These are phyloP conservation scores for Chlorops oryzae DNA, from an alignment of 1,140 invertebrate genomes.

Conservation along the genomic window DNA sequence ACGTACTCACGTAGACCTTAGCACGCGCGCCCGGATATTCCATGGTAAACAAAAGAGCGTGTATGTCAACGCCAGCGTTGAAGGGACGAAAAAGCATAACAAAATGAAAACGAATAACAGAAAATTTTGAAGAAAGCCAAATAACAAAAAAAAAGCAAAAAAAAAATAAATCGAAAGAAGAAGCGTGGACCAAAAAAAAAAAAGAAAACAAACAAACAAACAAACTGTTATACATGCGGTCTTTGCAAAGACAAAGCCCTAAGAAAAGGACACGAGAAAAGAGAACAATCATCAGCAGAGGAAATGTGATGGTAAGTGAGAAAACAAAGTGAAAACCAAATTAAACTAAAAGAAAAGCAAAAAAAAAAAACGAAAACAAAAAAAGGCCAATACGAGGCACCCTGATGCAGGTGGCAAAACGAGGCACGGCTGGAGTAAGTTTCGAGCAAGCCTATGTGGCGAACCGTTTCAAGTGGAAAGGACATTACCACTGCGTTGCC, in stretches of 20 bases:
- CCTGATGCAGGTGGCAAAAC: constrained; percentile 14
- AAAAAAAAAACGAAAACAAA: not conserved
- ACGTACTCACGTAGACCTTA: constrained; percentile 13
- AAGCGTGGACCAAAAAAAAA: constrained; percentile 18
- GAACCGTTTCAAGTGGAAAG: too few species aligned
- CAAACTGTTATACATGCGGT: not conserved
- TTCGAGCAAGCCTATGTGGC: constrained; percentile 12
- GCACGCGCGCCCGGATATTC: constrained; percentile 21
- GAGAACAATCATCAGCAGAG: not conserved
- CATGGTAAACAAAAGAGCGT: not conserved
- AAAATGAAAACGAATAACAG: constrained; percentile 33
- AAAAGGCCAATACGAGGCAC: not conserved
- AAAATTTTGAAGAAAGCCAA: constrained; percentile 32
- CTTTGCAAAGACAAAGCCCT: not conserved
- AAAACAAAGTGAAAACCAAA: constrained; percentile 1
- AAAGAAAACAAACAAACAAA: constrained; percentile 31
- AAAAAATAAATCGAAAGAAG: constrained; percentile 15
- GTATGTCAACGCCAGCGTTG: too few species aligned
- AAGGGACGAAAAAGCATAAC: too few species aligned
- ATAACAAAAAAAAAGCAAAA: not conserved
- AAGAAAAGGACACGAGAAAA: not conserved
- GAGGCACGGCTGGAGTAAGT: constrained; percentile 4
- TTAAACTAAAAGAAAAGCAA: not conserved
- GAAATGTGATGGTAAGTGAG: constrained; percentile 12
- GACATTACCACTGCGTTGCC: too few species aligned